Evolutionary conservation across 2,113 vertebrate genomes (phyloP).

Genomic region (Calyptommatus sinebrachiatus): DNA sequence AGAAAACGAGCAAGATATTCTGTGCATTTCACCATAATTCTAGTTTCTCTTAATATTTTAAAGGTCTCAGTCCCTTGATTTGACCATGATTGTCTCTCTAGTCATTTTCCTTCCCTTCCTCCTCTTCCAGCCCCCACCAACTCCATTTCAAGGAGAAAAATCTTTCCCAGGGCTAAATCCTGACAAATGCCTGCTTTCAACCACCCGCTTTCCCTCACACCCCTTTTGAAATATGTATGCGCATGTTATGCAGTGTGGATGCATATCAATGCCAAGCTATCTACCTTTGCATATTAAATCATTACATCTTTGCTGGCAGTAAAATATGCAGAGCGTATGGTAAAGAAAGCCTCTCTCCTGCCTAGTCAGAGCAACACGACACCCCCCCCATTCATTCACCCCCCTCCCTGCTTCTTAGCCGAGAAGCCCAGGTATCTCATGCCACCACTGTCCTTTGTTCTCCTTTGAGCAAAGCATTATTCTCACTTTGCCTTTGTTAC

Average conservation of each 20-base stretch:
- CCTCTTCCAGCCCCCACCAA: neutral
- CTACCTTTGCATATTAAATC: slow-evolving; percentile 75
- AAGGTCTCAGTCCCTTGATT: slow-evolving; percentile 51
- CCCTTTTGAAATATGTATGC: slow-evolving; percentile 67
- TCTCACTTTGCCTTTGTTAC: slow-evolving; percentile 1
- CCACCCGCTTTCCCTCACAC: slow-evolving; percentile 30
- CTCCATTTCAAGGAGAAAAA: slow-evolving; percentile 33
- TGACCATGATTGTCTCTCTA: slow-evolving; percentile 13
- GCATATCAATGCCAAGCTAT: slow-evolving; percentile 68
- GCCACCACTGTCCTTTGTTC: slow-evolving; percentile 27
- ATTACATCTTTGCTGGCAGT: slow-evolving; percentile 64
- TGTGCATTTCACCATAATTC: neutral
- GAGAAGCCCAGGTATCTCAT: slow-evolving; percentile 20
- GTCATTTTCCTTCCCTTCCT: neutral
- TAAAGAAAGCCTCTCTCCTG: slow-evolving; percentile 61
- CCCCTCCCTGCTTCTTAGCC: neutral
- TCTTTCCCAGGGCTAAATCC: slow-evolving; percentile 32
- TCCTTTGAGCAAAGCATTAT: slow-evolving; percentile 7
- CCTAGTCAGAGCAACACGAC: slow-evolving; percentile 35
- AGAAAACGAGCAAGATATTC: neutral
- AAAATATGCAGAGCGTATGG: slow-evolving; percentile 73
- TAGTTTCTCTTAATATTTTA: slow-evolving; percentile 44
- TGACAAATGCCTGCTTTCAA: slow-evolving; percentile 53
- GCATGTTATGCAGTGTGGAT: slow-evolving; percentile 64
- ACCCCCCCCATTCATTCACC: neutral